phyloP scores from a whole-genome alignment of 1,140 invertebrate genomes.

The Trissolcus basalis region DNA sequence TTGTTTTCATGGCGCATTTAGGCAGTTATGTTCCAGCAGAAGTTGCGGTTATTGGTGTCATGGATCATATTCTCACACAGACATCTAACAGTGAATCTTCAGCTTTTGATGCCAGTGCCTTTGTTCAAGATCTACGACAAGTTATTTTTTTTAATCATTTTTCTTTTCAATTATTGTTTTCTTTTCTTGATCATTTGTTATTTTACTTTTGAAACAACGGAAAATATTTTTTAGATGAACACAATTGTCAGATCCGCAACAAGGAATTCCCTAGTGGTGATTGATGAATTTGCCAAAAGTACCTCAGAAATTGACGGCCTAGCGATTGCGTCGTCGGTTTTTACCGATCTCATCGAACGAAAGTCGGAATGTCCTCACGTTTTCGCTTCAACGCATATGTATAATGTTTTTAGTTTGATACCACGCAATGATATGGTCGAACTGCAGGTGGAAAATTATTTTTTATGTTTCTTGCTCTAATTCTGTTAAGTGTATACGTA shows the following conservation, averaged over 20 bases:
- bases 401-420: constrained; percentile 79
- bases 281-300: constrained; percentile 95
- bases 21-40: constrained; percentile 92
- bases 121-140: constrained; percentile 90
- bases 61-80: constrained; percentile 86
- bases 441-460: constrained; percentile 67
- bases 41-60: constrained; percentile 80
- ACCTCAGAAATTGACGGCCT: constrained; percentile 87
- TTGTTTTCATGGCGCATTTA: constrained; percentile 90
- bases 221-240: constrained; percentile 79
- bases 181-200: constrained; percentile 26
- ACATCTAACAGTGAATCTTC: constrained; percentile 84
- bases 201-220: too few species aligned
- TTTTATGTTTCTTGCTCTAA: too few species aligned
- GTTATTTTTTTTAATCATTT: constrained; percentile 71
- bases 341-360: constrained; percentile 81
- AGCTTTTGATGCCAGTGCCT: constrained; percentile 87
- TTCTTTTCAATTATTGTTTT: constrained; percentile 2
- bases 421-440: constrained; percentile 73
- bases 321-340: constrained; percentile 80
- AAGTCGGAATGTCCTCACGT: constrained; percentile 82
- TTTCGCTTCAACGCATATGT: constrained; percentile 87
- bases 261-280: constrained; percentile 83
- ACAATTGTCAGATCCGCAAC: constrained; percentile 73
- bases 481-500: too few species aligned